Conservation (phyloP, 92 coral and sea anemone genomes). For the Paramuricea clavata region DNA sequence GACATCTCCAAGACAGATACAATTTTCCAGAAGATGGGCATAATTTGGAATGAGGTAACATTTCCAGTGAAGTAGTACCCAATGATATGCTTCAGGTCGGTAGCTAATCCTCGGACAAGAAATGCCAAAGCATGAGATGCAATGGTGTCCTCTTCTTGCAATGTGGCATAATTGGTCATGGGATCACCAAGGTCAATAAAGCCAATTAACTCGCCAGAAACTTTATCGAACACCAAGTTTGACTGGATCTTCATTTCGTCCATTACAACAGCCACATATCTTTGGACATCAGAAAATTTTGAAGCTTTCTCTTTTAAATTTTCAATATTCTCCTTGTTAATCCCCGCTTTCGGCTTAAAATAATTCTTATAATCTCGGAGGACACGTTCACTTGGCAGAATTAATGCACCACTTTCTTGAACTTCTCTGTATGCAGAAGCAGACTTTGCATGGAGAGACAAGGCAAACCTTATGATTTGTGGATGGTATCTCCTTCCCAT, state of each 20-base stretch:
- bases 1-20: slow-evolving; percentile 2
- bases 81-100: slow-evolving; percentile 11
- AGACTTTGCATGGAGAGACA: no score
- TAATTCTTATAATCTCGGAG: no score
- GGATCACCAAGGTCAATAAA: slow-evolving; percentile 14
- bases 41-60: neutral
- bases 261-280: no score
- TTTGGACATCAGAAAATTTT: no score
- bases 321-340: no score
- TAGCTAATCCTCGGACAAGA: neutral
- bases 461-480: no score
- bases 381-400: no score
- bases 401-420: no score
- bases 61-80: slow-evolving; percentile 16
- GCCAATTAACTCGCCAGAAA: neutral
- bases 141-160: neutral
- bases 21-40: slow-evolving; percentile 5
- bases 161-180: slow-evolving; percentile 1
- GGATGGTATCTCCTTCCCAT: no score
- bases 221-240: neutral
- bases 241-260: neutral
- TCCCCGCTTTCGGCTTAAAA: no score
- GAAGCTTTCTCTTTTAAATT: no score
- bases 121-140: slow-evolving; percentile 5
- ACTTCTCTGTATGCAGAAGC: no score